Base-by-base conservation (phyloP, 2,888 invertebrate species). In the Drosophila anceps region DNA sequence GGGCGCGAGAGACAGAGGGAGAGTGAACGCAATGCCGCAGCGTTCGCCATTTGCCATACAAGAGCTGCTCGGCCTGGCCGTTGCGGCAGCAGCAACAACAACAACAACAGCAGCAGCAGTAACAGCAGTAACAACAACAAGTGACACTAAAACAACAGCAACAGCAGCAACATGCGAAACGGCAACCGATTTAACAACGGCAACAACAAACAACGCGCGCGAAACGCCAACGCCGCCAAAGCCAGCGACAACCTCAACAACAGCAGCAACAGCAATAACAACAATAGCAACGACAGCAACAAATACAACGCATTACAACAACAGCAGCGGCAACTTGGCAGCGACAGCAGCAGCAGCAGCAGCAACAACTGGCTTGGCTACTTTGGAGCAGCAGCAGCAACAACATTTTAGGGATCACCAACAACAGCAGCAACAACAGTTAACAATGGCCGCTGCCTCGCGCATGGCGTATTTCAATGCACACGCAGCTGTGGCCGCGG, bases 401-500 rank as follows among this genome's bases (percentile, higher is more conserved):
- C 76, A 69, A 29, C 81, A 83, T 39, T 65, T 79, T 73, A 71
- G 82, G 57, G 88, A 90, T 33, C 78, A 59, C 64, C 83, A 72
- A 44, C 80, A 55, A 67, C 88, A 65, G 65, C 91, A 91, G 35
- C 92, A 93, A 74, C 92, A 92, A 76, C 93, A 93, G 79, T 87
- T 93, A 90, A 92, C 93, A 69, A 93, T 93, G 92, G 93, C 93
- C 57, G 93, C 93, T 43, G 95, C 95, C 61, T 96, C 96, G 88
- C 94, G 97, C 46, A 97, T 97, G 95, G 97, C 97, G 67, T 98
- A 98, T 93, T 96, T 98, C 93, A 97, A 97, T 93, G 97, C 97
- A 58, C 97, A 97, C 92, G 97, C 97, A 46, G 97, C 97, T n/a
- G 97, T 97, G 53, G 97, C 97, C 10, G 97, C 97, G 18, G 97